Evolutionary conservation across 2,888 invertebrate genomes (phyloP).

Genomic region (Tenodera sinensis): DNA sequence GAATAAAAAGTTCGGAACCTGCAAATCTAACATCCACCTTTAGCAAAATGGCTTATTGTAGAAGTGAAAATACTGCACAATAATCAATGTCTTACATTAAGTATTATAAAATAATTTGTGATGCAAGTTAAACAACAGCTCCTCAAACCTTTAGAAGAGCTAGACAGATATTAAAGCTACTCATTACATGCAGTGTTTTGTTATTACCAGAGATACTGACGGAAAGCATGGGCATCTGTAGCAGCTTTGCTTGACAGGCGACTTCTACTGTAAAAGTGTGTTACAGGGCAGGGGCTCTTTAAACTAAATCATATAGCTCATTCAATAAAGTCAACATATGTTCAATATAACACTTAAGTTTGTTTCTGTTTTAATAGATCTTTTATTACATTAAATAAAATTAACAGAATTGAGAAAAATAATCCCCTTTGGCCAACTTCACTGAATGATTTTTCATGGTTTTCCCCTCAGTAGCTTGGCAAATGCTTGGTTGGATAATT

Average conservation of each 20-base stretch:
- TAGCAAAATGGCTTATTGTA: neutral
- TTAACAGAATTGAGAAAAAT: too few relatives aligned
- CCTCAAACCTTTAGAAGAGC: neutral
- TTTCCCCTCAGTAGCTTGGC: too few relatives aligned
- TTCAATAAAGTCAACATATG: too few relatives aligned
- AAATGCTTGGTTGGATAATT: too few relatives aligned
- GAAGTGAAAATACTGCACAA: neutral
- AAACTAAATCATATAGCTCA: too few relatives aligned
- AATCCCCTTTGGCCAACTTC: too few relatives aligned
- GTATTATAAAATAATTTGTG: neutral
- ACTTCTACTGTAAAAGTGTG: too few relatives aligned
- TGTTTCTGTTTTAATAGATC: too few relatives aligned
- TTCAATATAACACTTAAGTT: too few relatives aligned
- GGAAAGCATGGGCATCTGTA: neutral
- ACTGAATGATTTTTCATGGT: too few relatives aligned
- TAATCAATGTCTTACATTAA: neutral
- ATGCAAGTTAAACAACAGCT: neutral
- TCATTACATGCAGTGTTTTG: neutral
- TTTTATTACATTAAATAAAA: too few relatives aligned
- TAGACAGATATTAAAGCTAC: neutral
- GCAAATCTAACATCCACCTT: neutral
- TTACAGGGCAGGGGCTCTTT: too few relatives aligned
- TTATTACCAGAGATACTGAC: neutral
- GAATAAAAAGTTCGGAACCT: neutral
- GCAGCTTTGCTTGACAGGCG: neutral